Conservation (phyloP, 2,888 invertebrate genomes). For the Silvanus unidentatus region DNA sequence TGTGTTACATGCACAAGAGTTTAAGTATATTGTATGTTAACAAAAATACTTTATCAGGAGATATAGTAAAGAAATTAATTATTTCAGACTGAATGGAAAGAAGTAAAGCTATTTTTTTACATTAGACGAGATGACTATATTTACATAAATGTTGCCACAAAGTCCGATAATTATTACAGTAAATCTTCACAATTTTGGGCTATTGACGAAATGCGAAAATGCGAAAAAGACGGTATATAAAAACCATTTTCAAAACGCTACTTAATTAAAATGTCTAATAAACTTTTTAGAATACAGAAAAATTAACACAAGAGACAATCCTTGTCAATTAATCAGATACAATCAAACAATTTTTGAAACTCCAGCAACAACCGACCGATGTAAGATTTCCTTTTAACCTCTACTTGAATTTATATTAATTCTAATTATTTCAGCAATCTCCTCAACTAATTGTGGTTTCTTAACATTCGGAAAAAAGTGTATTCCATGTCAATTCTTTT, state of each 20-base stretch:
- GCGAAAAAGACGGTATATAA: constrained; percentile 9
- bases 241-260: no score
- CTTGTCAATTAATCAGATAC: constrained; percentile 6
- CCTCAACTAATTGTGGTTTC: no score
- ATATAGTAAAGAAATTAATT: no score
- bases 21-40: neutral
- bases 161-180: no score
- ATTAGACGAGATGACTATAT: neutral
- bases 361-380: no score
- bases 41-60: no score
- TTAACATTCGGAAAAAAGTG: constrained; percentile 19
- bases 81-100: constrained; percentile 7
- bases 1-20: neutral
- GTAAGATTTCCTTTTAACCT: no score
- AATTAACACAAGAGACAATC: neutral
- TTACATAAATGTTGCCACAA: no score
- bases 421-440: no score
- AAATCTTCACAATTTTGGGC: constrained; percentile 22
- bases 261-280: no score
- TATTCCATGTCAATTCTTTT: constrained; percentile 16
- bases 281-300: constrained; percentile 14
- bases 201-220: constrained; percentile 23
- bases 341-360: no score
- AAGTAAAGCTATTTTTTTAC: constrained; percentile 8
- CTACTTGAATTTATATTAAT: no score